phyloP scores from a whole-genome alignment of 2,888 invertebrate species.

The Entomobrya multifasciata region DNA sequence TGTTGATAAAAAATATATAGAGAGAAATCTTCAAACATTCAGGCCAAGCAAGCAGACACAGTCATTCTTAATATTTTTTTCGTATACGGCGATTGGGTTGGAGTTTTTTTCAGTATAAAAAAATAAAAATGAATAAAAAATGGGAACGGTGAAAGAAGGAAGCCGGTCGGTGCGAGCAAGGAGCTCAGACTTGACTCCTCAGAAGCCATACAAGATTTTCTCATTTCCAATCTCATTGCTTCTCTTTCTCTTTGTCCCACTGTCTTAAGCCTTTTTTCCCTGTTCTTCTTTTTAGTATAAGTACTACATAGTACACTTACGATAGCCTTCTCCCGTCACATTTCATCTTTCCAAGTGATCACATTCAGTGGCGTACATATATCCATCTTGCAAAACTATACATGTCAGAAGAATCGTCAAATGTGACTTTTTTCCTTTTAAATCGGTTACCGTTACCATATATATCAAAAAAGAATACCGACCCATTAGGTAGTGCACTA shows the following conservation, averaged over 20 bases:
- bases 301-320: not conserved
- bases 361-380: slow-evolving; percentile 45
- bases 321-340: slow-evolving; percentile 39
- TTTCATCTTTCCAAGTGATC: slow-evolving; percentile 62
- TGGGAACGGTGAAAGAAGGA: too few species aligned
- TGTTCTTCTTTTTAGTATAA: not conserved
- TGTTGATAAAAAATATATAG: not conserved
- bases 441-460: not conserved
- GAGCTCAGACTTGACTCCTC: slow-evolving; percentile 4
- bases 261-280: not conserved
- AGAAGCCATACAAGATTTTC: slow-evolving; percentile 31
- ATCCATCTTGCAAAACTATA: slow-evolving; percentile 18
- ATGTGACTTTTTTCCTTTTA: slow-evolving; percentile 24
- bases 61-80: too few species aligned
- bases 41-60: too few species aligned
- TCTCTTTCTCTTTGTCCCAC: not conserved
- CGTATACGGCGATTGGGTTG: too few species aligned
- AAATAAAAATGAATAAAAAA: too few species aligned
- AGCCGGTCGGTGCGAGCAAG: too few species aligned
- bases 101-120: too few species aligned
- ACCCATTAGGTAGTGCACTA: slow-evolving; percentile 40
- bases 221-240: slow-evolving; percentile 20
- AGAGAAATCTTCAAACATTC: not conserved
- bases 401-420: slow-evolving; percentile 36
- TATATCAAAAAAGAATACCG: not conserved